Base-by-base conservation (phyloP, 1,140 invertebrate species). In the Procambarus virginalis region DNA sequence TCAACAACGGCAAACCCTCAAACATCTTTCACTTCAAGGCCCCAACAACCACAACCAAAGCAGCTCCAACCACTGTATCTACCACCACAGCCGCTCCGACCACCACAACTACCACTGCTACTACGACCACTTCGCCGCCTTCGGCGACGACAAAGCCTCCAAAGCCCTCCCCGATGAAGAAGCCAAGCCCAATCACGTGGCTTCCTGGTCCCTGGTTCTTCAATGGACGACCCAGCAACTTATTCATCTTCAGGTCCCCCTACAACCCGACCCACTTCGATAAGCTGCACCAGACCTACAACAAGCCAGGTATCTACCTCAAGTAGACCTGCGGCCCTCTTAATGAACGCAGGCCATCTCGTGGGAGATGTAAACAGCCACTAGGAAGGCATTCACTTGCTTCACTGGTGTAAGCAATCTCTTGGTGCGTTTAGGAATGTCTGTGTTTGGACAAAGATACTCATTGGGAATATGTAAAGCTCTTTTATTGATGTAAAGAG, bases 1-100 rank as follows among this genome's bases (percentile, higher is more conserved):
- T 89, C 73, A 84, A 78, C 81, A 89, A 89, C 58, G 88, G 88
- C 81, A 84, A 84, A 20, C 88, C 88, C 5, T 77, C 81, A 34
- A 89, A 49, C 58, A 51, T 89, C 22, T 89, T 68, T 75, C 88
- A 89, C 82, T 89, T 78, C 75, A 89, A 84, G 49, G 68, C 64
- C 2, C 58, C 46, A 45, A 49, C 20, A 78, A 55, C 87, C 14
- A 51, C 79, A 2, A 12, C 78, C 9, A 55, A 45, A 10, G 9
- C 58, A 0, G 49, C 75, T 14, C 68, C 81, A 10, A 78, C 87
- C 1, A 76, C 87, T 3, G 78, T 55, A 0, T 51, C 75, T 20
- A 60, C 81, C 3, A 34, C 81, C 46, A 45, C 88, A 1, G 77
- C 75, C 20, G 78, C 88, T 2, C 77, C 81, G 12, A 84, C 88